Evolutionary conservation across 1,140 invertebrate genomes (phyloP).

Genomic region (Ips nitidus): DNA sequence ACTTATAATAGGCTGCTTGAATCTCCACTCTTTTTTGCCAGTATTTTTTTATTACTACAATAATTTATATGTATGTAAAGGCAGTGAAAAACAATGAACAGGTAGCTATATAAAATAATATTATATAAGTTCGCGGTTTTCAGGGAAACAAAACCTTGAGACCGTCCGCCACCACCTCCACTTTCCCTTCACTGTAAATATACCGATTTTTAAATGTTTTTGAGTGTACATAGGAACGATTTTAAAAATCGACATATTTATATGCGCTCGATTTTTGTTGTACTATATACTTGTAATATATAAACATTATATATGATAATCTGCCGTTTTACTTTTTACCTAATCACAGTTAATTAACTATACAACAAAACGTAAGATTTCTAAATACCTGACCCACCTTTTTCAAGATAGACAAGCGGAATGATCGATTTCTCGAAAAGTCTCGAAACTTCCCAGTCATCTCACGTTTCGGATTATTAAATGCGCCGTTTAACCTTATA

Average conservation of each 20-base stretch:
- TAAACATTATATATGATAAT: constrained; percentile 39
- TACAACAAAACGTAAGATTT: no score
- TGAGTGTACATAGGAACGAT: constrained; percentile 34
- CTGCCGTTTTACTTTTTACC: constrained; percentile 13
- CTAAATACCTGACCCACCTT: no score
- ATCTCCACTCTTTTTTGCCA: no score
- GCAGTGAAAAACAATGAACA: no score
- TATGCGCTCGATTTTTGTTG: constrained; percentile 36
- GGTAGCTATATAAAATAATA: no score
- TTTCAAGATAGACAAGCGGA: no score
- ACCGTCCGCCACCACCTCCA: not conserved
- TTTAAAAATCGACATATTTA: constrained; percentile 42
- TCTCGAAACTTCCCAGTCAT: not conserved
- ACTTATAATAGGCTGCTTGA: no score
- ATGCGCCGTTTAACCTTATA: constrained; percentile 7
- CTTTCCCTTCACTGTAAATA: constrained; percentile 22
- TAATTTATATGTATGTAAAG: no score
- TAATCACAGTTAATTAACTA: not conserved
- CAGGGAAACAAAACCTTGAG: no score
- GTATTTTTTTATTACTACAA: no score
- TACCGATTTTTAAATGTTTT: constrained; percentile 40
- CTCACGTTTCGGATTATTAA: not conserved
- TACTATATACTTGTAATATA: constrained; percentile 43
- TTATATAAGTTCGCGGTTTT: no score
- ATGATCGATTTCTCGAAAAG: not conserved